Conservation (phyloP, 2,113 vertebrate species). For the Melanostigma gelatinosum region DNA sequence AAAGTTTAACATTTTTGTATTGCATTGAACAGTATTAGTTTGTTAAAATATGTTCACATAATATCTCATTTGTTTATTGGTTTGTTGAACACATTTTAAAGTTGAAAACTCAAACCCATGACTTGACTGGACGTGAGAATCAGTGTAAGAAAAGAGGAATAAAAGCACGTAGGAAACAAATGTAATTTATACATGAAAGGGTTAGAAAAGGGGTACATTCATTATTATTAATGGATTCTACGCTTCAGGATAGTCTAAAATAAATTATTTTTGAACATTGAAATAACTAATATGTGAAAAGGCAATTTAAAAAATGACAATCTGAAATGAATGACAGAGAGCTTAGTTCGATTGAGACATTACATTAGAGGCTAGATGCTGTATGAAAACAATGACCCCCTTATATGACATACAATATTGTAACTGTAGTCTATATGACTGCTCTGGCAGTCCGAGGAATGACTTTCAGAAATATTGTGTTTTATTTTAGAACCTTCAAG, state of each 20-base stretch:
- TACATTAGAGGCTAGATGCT: background rate
- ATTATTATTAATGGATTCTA: background rate
- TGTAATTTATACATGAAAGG: background rate
- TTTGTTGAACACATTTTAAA: too few relatives aligned
- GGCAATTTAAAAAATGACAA: background rate
- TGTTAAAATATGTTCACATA: background rate
- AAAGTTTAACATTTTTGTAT: background rate
- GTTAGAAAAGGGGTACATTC: background rate
- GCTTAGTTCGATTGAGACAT: background rate
- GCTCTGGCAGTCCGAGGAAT: background rate
- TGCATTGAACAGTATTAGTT: background rate
- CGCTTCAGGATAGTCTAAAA: background rate
- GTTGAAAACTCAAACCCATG: too few relatives aligned
- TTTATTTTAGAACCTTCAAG: background rate
- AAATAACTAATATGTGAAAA: background rate
- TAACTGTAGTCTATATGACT: background rate
- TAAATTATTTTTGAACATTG: background rate
- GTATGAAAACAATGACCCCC: background rate
- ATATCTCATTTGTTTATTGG: too few relatives aligned
- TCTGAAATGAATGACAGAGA: background rate
- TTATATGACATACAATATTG: background rate
- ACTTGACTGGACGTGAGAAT: too few relatives aligned
- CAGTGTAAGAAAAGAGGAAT: too few relatives aligned
- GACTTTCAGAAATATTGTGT: background rate
- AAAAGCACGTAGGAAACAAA: too few relatives aligned